Conservation (phyloP, 1,140 invertebrate genomes). For the Heliconius hermathena region DNA sequence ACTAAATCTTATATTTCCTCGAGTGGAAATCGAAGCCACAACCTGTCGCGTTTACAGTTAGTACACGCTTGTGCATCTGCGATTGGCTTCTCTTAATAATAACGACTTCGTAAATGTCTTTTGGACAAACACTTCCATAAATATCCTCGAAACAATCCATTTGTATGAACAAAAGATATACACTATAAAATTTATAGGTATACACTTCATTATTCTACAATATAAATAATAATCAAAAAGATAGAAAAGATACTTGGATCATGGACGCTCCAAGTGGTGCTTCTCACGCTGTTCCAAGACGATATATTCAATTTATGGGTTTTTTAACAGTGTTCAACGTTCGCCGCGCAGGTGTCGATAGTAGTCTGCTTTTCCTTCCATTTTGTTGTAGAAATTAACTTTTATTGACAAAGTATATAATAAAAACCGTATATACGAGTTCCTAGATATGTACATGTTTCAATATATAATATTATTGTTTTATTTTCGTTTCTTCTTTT, state of each 20-base stretch:
- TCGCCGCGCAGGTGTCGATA: constrained; percentile 34
- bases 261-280: constrained; percentile 23
- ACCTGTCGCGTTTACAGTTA: no score
- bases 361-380: constrained; percentile 30
- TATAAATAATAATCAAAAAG: background rate
- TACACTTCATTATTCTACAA: background rate
- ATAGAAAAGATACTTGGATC: constrained; percentile 25
- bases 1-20: no score
- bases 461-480: no score
- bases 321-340: constrained; percentile 27
- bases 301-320: constrained; percentile 36
- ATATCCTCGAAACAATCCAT: background rate
- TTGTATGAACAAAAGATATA: background rate
- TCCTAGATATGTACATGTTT: no score
- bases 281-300: constrained; percentile 30
- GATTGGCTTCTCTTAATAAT: no score
- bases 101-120: no score
- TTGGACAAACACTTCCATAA: no score
- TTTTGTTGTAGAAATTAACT: constrained; percentile 15
- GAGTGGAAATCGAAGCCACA: no score
- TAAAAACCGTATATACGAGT: no score
- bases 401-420: background rate
- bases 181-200: no score
- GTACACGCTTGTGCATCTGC: no score
- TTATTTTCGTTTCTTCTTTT: no score